Evolutionary conservation across 2,797 vertebrate genomes (phyloP).

Genomic region (Lagodon rhomboides): DNA sequence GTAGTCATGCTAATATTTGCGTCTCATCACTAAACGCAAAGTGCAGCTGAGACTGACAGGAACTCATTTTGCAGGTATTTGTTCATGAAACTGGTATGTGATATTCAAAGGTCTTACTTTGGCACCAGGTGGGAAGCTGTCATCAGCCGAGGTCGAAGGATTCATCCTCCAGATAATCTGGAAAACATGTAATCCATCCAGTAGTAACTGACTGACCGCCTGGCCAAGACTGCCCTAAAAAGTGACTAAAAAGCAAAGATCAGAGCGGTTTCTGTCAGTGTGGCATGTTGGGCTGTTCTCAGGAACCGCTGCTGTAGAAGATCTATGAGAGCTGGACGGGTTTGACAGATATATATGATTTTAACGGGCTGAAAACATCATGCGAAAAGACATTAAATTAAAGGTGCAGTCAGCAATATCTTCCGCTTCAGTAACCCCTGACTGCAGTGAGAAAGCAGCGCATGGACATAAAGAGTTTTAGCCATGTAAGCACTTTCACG

Average conservation of each 20-base stretch:
- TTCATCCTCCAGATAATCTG: too few species aligned
- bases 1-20: too few species aligned
- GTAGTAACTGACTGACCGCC: too few species aligned
- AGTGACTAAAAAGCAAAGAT: not conserved
- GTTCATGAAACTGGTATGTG: not conserved
- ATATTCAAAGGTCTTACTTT: not conserved
- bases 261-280: too few species aligned
- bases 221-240: too few species aligned
- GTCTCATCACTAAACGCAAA: not conserved
- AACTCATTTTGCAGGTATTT: not conserved
- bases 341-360: too few species aligned
- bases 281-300: too few species aligned
- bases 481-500: not conserved
- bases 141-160: too few species aligned
- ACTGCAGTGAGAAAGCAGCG: not conserved
- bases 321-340: not conserved
- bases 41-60: not conserved
- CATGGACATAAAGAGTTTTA: not conserved
- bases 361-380: not conserved
- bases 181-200: too few species aligned
- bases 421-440: not conserved
- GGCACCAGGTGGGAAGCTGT: too few species aligned
- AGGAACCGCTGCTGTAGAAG: not conserved
- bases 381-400: not conserved
- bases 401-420: not conserved